These are phyloP conservation scores for Corythucha ciliata DNA, from an alignment of 2,888 invertebrate species.

Conservation along the genomic window DNA sequence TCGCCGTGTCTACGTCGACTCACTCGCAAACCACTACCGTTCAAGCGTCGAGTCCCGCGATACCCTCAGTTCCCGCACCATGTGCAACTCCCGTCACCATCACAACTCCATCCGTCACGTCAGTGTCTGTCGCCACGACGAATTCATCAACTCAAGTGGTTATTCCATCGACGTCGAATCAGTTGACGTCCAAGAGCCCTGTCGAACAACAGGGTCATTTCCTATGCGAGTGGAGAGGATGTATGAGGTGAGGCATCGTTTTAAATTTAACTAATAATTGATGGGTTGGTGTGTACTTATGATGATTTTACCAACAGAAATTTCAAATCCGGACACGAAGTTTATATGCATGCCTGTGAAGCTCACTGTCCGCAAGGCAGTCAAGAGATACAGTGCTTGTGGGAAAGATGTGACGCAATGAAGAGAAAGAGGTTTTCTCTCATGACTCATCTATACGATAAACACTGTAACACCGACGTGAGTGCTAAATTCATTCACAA, in stretches of 20 bases:
- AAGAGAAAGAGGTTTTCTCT: conserved; percentile 85
- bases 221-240: conserved; percentile 90
- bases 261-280: background rate
- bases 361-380: conserved; percentile 64
- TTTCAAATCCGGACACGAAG: conserved; percentile 64
- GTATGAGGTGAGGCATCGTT: conserved; percentile 50
- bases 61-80: conserved; percentile 35
- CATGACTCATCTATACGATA: conserved; percentile 92
- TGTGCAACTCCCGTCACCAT: conserved; percentile 33
- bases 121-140: conserved; percentile 8
- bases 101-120: conserved; percentile 29
- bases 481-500: conserved; percentile 30
- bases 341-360: conserved; percentile 79
- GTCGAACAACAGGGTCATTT: conserved; percentile 35
- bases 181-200: conserved; percentile 25
- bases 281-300: background rate
- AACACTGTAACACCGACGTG: conserved; percentile 80
- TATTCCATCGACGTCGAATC: conserved; percentile 12
- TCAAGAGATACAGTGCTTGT: conserved; percentile 75
- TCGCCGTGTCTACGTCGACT: conserved; percentile 25
- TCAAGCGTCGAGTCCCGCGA: conserved; percentile 37
- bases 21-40: conserved; percentile 38
- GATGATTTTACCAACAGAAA: conserved; percentile 47
- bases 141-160: too few relatives aligned
- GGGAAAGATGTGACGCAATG: conserved; percentile 85